Percentiles rank a stretch among this genome's conserved stretches.
phyloP scores from a whole-genome alignment of 2,797 vertebrate genomes.

The Paedocypris micromegethes region DNA sequence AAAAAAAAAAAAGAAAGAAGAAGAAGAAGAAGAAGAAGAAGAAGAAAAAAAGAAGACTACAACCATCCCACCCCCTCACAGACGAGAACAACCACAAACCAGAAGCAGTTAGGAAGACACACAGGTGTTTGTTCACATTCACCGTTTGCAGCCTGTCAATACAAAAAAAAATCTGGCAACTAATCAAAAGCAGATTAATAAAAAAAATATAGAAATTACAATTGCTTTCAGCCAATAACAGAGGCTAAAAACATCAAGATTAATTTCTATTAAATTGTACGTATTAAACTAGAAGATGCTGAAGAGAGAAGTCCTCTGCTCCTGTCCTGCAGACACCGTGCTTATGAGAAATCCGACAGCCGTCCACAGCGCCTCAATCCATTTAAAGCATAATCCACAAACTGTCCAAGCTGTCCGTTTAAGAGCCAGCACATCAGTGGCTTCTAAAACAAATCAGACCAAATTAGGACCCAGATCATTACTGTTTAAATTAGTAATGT shows the following conservation, averaged over 20 bases:
- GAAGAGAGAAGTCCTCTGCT: too few species aligned
- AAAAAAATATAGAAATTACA: too few species aligned
- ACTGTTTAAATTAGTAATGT: too few species aligned
- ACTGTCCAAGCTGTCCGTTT: constrained; percentile 26
- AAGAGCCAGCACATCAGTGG: constrained; percentile 9
- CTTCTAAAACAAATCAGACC: too few species aligned
- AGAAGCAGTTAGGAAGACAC: background rate
- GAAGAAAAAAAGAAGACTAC: background rate
- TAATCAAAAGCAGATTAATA: too few species aligned
- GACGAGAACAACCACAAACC: constrained; percentile 16
- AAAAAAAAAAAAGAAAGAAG: constrained; percentile 10
- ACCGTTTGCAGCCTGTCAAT: background rate
- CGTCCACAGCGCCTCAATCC: constrained; percentile 33
- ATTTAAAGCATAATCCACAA: constrained; percentile 40
- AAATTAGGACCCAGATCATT: too few species aligned
- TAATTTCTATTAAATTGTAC: too few species aligned
- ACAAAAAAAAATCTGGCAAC: too few species aligned
- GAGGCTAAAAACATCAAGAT: too few species aligned
- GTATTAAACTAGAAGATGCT: too few species aligned
- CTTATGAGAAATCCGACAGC: background rate
- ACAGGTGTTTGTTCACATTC: constrained; percentile 10
- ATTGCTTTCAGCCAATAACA: too few species aligned
- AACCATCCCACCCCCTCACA: background rate
- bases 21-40: background rate
- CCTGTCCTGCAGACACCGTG: too few species aligned